Conservation (phyloP, 2,888 invertebrate genomes). For the Ligdia adustata region DNA sequence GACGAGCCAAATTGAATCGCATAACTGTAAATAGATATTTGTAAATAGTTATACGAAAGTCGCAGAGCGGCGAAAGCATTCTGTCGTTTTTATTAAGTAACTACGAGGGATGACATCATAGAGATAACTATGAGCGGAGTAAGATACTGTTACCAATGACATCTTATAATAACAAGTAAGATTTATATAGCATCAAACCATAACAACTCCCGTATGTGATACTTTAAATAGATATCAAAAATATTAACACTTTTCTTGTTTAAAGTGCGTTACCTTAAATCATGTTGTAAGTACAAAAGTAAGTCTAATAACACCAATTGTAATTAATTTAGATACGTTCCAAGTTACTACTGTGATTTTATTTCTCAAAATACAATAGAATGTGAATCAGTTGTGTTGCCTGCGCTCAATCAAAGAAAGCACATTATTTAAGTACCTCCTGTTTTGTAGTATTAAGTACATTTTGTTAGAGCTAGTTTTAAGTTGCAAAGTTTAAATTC, state of each 20-base stretch:
- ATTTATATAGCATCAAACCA: constrained; percentile 40
- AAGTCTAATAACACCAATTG: constrained; percentile 21
- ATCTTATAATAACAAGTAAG: constrained; percentile 47
- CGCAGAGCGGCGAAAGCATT: constrained; percentile 71
- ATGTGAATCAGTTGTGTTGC: constrained; percentile 2
- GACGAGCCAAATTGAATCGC: constrained; percentile 68
- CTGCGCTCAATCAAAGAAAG: constrained; percentile 34
- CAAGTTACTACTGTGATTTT: background rate
- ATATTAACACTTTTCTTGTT: constrained; percentile 32
- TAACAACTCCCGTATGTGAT: constrained; percentile 48
- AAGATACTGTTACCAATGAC: constrained; percentile 68
- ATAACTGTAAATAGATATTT: constrained; percentile 77
- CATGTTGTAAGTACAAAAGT: constrained; percentile 45
- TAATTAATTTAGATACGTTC: constrained; percentile 10
- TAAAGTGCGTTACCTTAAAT: constrained; percentile 43
- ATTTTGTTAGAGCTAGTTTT: constrained; percentile 75
- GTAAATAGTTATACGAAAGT: constrained; percentile 76
- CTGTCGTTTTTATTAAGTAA: constrained; percentile 53
- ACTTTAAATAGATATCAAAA: constrained; percentile 42
- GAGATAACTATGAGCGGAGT: constrained; percentile 54
- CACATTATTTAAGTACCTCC: constrained; percentile 50
- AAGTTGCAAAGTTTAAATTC: constrained; percentile 73
- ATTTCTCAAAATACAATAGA: background rate
- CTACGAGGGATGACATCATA: constrained; percentile 56
- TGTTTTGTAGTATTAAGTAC: constrained; percentile 53